Evolutionary conservation across 2,888 invertebrate genomes (phyloP), one percentile per base, ranked within the genome.

Genomic region (Laspeyria flexula): DNA sequence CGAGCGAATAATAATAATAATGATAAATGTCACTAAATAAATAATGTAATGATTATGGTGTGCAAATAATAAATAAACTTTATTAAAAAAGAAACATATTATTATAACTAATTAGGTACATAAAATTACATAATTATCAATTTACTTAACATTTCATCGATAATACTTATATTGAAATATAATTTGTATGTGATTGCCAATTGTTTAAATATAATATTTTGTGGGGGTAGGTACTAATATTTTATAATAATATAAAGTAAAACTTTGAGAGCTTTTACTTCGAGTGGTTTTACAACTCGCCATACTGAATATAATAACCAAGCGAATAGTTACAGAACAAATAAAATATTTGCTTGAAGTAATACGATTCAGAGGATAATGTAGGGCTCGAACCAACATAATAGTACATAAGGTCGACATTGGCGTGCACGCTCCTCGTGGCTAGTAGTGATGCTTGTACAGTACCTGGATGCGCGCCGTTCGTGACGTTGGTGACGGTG

Each of bases 31-130:
- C 16, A 63, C 57, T 70, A 69, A 68, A 72, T 62, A 49, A 61
- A 62, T 61, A 60, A 59, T 57, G 37, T 83, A 65, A 83, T 83
- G 86, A 76, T 64, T 41, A 81, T 85, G 89, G 71, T 76, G 86
- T 85, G 90, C 90, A 90, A 90, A 89, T 83, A 75, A 90, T 86
- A 87, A 27, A 82, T 82, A 85, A 84, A 66, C 62, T 47, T 44
- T 67, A 37, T 37, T 46, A 63, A 70, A 65, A 52, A n/a, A n/a
- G n/a, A n/a, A n/a, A n/a, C n/a, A 68, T 56, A 67, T 62, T 67
- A 67, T 44, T 53, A 65, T 45, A 38, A 53, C 54, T 75, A 75
- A 65, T 69, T 70, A 63, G 54, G 55, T 75, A 82, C 72, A 81
- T 77, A 79, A 60, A 67, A 73, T 67, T 71, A 69, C n/a, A 74